Percentiles rank a stretch among this genome's conserved stretches.
phyloP scores from a whole-genome alignment of 2,888 invertebrate genomes.

The Elmis aenea region DNA sequence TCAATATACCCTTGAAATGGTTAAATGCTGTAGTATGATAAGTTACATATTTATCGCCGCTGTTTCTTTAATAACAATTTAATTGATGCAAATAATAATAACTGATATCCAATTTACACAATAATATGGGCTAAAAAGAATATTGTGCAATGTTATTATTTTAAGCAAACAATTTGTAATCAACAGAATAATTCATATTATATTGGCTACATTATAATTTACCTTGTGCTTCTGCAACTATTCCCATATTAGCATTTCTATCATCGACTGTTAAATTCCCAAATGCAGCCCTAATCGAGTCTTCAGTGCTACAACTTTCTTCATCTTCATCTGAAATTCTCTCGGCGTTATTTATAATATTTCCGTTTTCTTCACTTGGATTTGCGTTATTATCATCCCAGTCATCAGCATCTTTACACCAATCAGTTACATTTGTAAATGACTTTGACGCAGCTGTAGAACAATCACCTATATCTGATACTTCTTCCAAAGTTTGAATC shows the following conservation, averaged over 20 bases:
- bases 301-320: constrained; percentile 47
- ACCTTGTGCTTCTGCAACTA: constrained; percentile 40
- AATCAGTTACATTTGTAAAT: constrained; percentile 43
- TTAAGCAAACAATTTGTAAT: too few relatives aligned
- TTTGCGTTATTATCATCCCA: constrained; percentile 47
- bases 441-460: neutral
- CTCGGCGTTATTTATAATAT: constrained; percentile 51
- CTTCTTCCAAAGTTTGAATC: constrained; percentile 61
- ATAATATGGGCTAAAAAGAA: too few relatives aligned
- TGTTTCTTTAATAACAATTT: too few relatives aligned
- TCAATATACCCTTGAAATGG: too few relatives aligned
- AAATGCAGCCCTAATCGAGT: constrained; percentile 52
- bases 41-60: too few relatives aligned
- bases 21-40: too few relatives aligned
- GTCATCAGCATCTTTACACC: constrained; percentile 71
- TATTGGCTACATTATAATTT: too few relatives aligned
- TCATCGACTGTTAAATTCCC: constrained; percentile 53
- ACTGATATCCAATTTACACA: too few relatives aligned
- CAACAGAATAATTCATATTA: too few relatives aligned
- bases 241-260: constrained; percentile 52
- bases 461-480: constrained; percentile 19
- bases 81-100: too few relatives aligned
- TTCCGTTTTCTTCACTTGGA: constrained; percentile 68
- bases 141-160: too few relatives aligned
- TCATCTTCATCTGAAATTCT: constrained; percentile 44